Percentiles rank a stretch among this genome's conserved stretches.
Conservation (phyloP, 1,140 invertebrate species). For the Drosophila pruinosa region DNA sequence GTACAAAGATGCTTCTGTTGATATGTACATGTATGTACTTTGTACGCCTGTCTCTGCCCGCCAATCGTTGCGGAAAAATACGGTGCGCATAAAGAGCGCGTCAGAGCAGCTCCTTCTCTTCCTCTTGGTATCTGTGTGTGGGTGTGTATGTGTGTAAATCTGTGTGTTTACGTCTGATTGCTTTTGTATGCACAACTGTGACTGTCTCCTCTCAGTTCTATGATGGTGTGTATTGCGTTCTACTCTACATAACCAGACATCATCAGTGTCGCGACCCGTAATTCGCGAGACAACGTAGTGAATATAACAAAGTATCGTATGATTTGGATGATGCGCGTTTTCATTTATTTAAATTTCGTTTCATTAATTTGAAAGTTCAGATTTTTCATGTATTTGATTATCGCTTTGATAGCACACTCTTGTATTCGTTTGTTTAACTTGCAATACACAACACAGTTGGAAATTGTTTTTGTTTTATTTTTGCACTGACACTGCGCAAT, state of each 20-base stretch:
- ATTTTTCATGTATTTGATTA: constrained; percentile 26
- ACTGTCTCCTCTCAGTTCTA: constrained; percentile 26
- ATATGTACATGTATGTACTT: constrained; percentile 41
- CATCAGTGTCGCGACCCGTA: constrained; percentile 59
- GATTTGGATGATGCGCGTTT: constrained; percentile 61
- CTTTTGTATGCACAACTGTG: constrained; percentile 14
- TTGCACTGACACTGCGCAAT: constrained; percentile 19
- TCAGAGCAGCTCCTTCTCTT: constrained; percentile 22
- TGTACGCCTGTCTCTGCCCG: constrained; percentile 18
- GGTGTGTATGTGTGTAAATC: neutral
- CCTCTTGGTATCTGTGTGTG: constrained; percentile 17
- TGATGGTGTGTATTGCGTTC: constrained; percentile 59
- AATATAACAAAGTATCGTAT: constrained; percentile 69
- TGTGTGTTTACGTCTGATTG: constrained; percentile 47
- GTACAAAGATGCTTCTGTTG: constrained; percentile 9
- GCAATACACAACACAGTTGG: constrained; percentile 10
- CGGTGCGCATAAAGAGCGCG: constrained; percentile 47
- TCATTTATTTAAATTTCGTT: constrained; percentile 38
- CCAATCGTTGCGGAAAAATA: constrained; percentile 52
- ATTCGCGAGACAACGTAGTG: constrained; percentile 41
- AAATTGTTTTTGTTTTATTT: constrained; percentile 9
- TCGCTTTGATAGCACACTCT: constrained; percentile 32
- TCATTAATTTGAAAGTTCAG: constrained; percentile 25
- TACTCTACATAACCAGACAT: constrained; percentile 76
- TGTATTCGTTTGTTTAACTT: constrained; percentile 15